Conservation (phyloP, 2,113 vertebrate genomes). For the Paratilapia polleni region DNA sequence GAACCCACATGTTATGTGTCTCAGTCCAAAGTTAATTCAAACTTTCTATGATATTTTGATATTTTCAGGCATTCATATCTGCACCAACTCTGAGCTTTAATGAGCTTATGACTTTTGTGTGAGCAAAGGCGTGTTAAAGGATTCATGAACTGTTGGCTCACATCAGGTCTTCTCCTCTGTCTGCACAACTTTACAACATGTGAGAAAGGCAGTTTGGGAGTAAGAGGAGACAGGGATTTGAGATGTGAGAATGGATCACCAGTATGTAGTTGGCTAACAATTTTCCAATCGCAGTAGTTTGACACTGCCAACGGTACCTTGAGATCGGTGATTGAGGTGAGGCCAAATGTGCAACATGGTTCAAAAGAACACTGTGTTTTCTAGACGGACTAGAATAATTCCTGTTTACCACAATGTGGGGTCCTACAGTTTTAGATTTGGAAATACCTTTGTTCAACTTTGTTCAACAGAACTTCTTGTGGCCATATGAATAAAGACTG, state of each 20-base stretch:
- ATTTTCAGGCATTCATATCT: slow-evolving; percentile 12
- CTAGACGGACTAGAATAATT: background rate
- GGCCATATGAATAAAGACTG: no score
- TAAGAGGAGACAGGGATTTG: slow-evolving; percentile 11
- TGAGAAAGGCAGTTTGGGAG: slow-evolving; percentile 11
- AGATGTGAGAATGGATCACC: slow-evolving; percentile 52
- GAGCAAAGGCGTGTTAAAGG: slow-evolving; percentile 9
- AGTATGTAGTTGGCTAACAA: slow-evolving; percentile 54
- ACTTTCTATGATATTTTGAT: slow-evolving; percentile 4
- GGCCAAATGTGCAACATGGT: slow-evolving; percentile 42
- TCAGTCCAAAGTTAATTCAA: background rate
- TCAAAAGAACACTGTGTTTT: slow-evolving; percentile 32
- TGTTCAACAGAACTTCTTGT: no score
- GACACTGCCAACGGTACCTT: slow-evolving; percentile 54
- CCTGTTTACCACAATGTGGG: slow-evolving; percentile 17
- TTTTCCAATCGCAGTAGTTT: slow-evolving; percentile 54
- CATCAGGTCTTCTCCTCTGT: background rate
- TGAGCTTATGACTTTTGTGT: slow-evolving; percentile 15
- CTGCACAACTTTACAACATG: slow-evolving; percentile 34
- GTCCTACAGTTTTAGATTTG: slow-evolving; percentile 12
- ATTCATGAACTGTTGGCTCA: background rate
- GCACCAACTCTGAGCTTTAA: slow-evolving; percentile 4
- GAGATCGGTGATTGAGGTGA: slow-evolving; percentile 48
- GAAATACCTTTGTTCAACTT: background rate
- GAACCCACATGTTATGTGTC: background rate